Evolutionary conservation across 2,888 invertebrate species (phyloP), one percentile per base, ranked within the genome.

Genomic region (Drosophila sordidapex): DNA sequence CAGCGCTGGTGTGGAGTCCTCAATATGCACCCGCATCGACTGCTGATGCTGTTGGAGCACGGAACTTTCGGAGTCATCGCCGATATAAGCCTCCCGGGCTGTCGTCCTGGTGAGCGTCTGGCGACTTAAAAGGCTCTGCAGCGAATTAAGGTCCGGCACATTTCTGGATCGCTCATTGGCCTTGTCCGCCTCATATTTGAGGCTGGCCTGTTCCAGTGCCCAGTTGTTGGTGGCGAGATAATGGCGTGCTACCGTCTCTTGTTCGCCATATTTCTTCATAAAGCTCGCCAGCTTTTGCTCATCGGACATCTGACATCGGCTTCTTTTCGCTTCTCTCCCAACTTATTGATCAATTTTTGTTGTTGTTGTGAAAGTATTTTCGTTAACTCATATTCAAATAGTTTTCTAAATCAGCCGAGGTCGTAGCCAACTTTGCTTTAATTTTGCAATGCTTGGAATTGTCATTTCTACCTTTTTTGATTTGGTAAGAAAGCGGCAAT

Each of bases 201-300:
- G 18, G n/a, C 78, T 63, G 11, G 87, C 87, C 56, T 68, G 58
- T 2, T 87, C 87, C 43, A 90, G 35, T 0, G 46, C 66, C 87
- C 87, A 90, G 51, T 80, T 72, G 52, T 78, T 83, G 31, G 78
- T 25, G 0, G 57, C 43, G 1, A 87, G 61, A 58, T 87, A 87
- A 5, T 70, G 76, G 5, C 70, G 73, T 15, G 87, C 87, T 18
- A 86, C 73, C 18, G 64, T 62, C 71, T 86, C 66, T 21, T 31
- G 31, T 31, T 71, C 89, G 35, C 68, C 74, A 76, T 83, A 70
- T 35, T 80, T 82, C n/a, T 66, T 31, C 82, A 88, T 89, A 66
- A 87, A 87, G 46, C 64, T 76, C 43, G 51, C 66, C 58, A 87
- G 60, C 80, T 88, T 88, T 76, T 87, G 74, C 68, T 87, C 87